Evolutionary conservation across 92 coral and sea anemone species (phyloP).

Genomic region (Phenganax stokvisi): DNA sequence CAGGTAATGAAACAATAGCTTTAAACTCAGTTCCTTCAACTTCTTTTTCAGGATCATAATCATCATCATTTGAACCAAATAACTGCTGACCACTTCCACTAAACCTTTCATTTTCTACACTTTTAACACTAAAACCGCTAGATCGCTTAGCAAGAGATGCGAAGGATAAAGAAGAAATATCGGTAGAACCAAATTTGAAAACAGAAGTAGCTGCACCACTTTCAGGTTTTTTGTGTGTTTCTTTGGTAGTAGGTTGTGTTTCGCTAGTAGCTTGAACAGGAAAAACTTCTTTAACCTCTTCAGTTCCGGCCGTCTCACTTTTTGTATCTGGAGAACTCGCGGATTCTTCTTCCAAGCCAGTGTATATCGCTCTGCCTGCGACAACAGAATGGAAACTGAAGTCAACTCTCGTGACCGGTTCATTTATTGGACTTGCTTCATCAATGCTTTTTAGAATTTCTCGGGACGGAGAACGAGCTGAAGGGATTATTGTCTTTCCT

Average conservation of each 20-base stretch:
- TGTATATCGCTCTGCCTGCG: conserved; percentile 2
- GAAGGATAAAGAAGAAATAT: conserved; percentile 61
- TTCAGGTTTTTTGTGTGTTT: background rate
- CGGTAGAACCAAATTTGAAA: conserved; percentile 56
- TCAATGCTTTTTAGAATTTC: conserved; percentile 13
- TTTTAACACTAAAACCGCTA: conserved; percentile 35
- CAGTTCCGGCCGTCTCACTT: background rate
- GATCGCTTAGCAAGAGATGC: conserved; percentile 44
- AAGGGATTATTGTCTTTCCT: conserved; percentile 7
- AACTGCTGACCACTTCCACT: conserved; percentile 69
- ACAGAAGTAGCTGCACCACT: conserved; percentile 33
- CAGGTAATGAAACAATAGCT: conserved; percentile 86
- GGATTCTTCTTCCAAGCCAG: background rate
- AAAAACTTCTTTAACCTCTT: background rate
- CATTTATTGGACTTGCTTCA: background rate
- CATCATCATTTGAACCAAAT: conserved; percentile 59
- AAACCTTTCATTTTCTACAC: conserved; percentile 44
- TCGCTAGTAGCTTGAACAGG: background rate
- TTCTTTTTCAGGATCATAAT: conserved; percentile 58
- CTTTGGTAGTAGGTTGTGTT: background rate
- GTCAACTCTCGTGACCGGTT: background rate
- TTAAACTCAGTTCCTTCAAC: conserved; percentile 84
- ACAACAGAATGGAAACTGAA: conserved; percentile 11
- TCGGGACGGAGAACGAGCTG: conserved; percentile 4
- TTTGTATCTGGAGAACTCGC: background rate